phyloP scores from a whole-genome alignment of 1,140 invertebrate species.

The Leptonema lineaticorne region DNA sequence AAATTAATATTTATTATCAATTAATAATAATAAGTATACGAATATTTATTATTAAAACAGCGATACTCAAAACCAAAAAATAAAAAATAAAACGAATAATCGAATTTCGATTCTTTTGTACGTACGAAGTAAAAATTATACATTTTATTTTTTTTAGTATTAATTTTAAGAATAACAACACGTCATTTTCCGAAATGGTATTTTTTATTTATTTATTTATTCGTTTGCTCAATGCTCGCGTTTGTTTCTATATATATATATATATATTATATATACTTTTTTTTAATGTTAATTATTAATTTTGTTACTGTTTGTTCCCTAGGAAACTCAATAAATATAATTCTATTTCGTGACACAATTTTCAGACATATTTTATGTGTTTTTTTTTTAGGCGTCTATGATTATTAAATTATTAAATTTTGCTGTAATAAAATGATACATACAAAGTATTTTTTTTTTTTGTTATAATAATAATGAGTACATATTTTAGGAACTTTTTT shows the following conservation, averaged over 20 bases:
- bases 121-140: conserved; percentile 21
- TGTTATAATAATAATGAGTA: conserved; percentile 10
- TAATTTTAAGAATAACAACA: conserved; percentile 41
- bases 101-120: conserved; percentile 20
- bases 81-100: conserved; percentile 10
- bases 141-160: too few species aligned
- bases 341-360: conserved; percentile 20
- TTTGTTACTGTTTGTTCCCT: conserved; percentile 24
- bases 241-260: too few species aligned
- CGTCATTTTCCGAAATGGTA: conserved; percentile 38
- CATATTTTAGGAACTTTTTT: conserved; percentile 22
- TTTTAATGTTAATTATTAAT: conserved; percentile 6
- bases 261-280: conserved; percentile 17
- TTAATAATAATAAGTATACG: conserved; percentile 10
- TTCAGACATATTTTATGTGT: conserved; percentile 15
- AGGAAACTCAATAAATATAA: conserved; percentile 42
- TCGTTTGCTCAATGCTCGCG: not conserved
- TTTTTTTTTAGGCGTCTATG: conserved; percentile 5
- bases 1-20: too few species aligned
- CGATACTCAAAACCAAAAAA: not conserved
- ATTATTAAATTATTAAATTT: too few species aligned
- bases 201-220: conserved; percentile 25
- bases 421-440: not conserved
- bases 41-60: not conserved
- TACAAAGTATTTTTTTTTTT: not conserved